These are phyloP conservation scores for Synanthedon andrenaeformis DNA, from an alignment of 2,888 invertebrate species.

Conservation along the genomic window DNA sequence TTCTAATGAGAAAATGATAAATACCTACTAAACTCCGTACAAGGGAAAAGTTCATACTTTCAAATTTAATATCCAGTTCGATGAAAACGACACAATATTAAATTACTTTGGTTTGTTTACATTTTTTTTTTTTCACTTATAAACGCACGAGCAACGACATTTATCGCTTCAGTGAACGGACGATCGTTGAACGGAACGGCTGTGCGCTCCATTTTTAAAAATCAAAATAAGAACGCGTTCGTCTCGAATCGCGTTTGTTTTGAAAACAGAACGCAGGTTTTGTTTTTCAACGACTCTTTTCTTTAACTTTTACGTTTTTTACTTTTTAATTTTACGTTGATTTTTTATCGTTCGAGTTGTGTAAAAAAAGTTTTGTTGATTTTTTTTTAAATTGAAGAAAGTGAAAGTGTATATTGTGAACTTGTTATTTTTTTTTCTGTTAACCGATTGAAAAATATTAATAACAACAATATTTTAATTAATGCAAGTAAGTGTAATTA, in stretches of 20 bases:
- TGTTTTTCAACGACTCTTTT: not conserved
- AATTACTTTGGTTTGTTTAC: not conserved
- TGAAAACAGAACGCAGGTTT: not conserved
- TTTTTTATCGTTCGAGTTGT: not conserved
- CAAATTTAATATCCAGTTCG: conserved; percentile 6
- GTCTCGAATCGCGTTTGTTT: not conserved
- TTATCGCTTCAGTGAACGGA: not conserved
- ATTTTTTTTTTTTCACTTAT: not conserved
- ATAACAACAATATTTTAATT: not conserved
- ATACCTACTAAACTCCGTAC: no score
- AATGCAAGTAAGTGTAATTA: not conserved
- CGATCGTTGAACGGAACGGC: not conserved
- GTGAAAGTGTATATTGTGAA: not conserved
- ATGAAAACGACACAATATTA: no score
- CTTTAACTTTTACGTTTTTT: not conserved
- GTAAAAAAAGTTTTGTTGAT: no score
- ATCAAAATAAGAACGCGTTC: not conserved
- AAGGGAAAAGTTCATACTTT: conserved; percentile 4
- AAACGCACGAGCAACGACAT: not conserved
- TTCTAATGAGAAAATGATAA: no score
- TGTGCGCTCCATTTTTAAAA: not conserved
- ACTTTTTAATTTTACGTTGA: not conserved
- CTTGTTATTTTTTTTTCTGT: not conserved
- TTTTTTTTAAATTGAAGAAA: not conserved
- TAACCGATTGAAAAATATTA: not conserved